Base-by-base conservation (phyloP, 2,888 invertebrate species). In the Cremastinae sp. region DNA sequence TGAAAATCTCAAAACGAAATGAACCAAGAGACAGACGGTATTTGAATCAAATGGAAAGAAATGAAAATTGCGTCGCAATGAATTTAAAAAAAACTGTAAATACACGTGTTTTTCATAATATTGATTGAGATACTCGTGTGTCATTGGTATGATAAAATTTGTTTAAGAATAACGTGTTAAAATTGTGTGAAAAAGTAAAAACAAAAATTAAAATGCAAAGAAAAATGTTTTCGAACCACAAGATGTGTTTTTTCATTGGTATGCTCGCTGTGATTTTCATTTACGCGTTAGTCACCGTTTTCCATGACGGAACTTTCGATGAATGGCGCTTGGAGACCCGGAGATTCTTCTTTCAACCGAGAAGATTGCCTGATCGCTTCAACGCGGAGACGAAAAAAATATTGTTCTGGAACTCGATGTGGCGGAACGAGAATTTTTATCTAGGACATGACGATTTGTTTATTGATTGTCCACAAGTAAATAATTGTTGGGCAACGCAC, bases 401-500 rank as follows among this genome's bases (percentile, higher is more conserved):
- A 1, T 79, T 86, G 2, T 84, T 84, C 39, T 90, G 89, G 89
- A 90, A 86, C 64, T 78, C 78, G 1, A 81, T 89, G 79, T 90
- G 88, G 77, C 81, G 80, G 3, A 56, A 81, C 10, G 53, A 72
- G 4, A 77, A 68, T 2, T 88, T 86, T 62, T 84, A 83, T 22
- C 79, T 87, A 14, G 86, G 86, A 8, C 20, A 75, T 1, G 83
- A 82, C 2, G 74, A 83, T 18, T 47, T 83, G 0, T 84, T 85
- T 22, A 43, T 61, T 14, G 5, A 79, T 1, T 85, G 85, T 37
- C 80, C 90, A 0, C 74, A 75, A 4, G 91, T 91, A 0, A 86
- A 88, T 7, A 87, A 90, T 73, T 93, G 93, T 81, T 89, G 88
- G 74, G 80, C 91, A 0, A 91, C 91, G 0, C 86, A 87, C 74